Evolutionary conservation across 2,888 invertebrate species (phyloP).

Genomic region (Micoletzkya japonica): DNA sequence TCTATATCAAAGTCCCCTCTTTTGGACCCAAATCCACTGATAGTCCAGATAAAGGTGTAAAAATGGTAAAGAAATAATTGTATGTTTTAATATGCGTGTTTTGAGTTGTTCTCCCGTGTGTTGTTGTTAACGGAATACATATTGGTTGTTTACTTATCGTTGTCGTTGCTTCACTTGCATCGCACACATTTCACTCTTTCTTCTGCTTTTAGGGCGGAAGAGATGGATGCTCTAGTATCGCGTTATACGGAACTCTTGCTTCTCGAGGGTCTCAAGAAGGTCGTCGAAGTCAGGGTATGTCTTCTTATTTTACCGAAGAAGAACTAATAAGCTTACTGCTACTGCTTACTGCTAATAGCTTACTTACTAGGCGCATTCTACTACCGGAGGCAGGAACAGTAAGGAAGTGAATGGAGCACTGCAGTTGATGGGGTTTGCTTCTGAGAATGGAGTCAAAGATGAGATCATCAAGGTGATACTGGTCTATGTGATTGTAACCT

Average conservation of each 20-base stretch:
- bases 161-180: background rate
- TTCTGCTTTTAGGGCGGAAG: constrained; percentile 12
- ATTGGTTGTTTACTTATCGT: background rate
- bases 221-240: constrained; percentile 22
- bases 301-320: background rate
- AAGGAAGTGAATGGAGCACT: constrained; percentile 3
- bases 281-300: constrained; percentile 20
- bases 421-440: constrained; percentile 21
- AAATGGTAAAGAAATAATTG: too few relatives aligned
- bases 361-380: background rate
- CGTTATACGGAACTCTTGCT: constrained; percentile 23
- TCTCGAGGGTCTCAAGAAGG: constrained; percentile 14
- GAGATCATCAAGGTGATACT: constrained; percentile 21
- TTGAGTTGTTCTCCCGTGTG: background rate
- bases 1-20: too few relatives aligned
- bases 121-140: background rate
- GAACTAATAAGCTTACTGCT: background rate
- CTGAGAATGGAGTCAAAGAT: constrained; percentile 21
- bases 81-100: too few relatives aligned
- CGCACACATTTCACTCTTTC: too few relatives aligned
- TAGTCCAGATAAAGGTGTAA: too few relatives aligned
- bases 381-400: background rate
- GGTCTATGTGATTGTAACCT: background rate
- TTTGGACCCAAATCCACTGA: too few relatives aligned
- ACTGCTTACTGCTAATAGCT: background rate